A percentile compares a stretch with the other conserved stretches of the same genome.
Evolutionary conservation across 2,797 vertebrate species (phyloP).

Genomic region (Falco cherrug): DNA sequence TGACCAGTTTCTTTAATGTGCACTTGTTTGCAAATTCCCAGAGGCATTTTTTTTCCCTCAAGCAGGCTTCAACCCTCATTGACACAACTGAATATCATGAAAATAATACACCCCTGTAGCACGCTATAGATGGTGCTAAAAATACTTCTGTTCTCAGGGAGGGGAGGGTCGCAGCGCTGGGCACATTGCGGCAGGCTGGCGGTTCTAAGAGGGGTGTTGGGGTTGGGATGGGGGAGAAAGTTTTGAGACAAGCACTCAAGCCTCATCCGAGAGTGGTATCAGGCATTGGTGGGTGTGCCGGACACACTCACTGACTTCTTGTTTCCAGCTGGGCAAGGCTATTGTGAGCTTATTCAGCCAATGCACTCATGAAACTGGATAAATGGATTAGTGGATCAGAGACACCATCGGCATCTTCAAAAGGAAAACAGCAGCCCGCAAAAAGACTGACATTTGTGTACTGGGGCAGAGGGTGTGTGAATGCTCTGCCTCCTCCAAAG

Average conservation of each 20-base stretch:
- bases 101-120: slow-evolving; percentile 26
- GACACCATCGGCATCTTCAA: slow-evolving; percentile 83
- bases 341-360: slow-evolving; percentile 81
- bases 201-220: not conserved
- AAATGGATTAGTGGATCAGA: slow-evolving; percentile 87
- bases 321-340: slow-evolving; percentile 76
- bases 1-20: slow-evolving; percentile 5
- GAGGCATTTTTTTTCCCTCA: slow-evolving; percentile 9
- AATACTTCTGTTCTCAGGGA: not conserved
- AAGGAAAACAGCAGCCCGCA: slow-evolving; percentile 71
- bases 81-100: not conserved
- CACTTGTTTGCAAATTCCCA: slow-evolving; percentile 43
- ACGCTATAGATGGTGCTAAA: slow-evolving; percentile 7
- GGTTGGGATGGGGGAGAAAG: not conserved
- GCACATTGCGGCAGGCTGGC: slow-evolving; percentile 43
- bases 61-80: not conserved
- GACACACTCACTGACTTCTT: slow-evolving; percentile 68
- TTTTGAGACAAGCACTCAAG: slow-evolving; percentile 69
- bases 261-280: slow-evolving; percentile 70
- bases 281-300: slow-evolving; percentile 72
- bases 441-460: slow-evolving; percentile 80
- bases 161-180: slow-evolving; percentile 2
- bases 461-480: slow-evolving; percentile 81
- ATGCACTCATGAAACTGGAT: slow-evolving; percentile 83
- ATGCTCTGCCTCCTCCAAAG: slow-evolving; percentile 84